Conservation (phyloP, 2,888 invertebrate species). For the Mongoloraphidia duomilia region DNA sequence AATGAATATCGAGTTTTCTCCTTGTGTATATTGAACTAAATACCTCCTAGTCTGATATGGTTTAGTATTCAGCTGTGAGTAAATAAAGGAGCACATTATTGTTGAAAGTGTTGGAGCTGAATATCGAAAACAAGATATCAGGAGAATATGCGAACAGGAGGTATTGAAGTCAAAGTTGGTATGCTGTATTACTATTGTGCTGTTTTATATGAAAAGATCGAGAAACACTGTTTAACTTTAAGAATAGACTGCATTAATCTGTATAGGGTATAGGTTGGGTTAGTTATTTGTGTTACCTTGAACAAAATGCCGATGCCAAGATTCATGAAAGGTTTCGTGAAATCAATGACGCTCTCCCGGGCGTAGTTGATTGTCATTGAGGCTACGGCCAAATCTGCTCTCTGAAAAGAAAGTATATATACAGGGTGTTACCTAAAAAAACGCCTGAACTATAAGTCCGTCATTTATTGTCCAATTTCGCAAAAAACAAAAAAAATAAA, state of each 20-base stretch:
- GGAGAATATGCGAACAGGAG: too few species aligned
- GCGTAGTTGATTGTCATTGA: conserved; percentile 98
- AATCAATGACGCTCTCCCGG: conserved; percentile 87
- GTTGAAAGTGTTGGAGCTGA: too few species aligned
- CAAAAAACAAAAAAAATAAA: too few species aligned
- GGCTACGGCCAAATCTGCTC: conserved; percentile 90
- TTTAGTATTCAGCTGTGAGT: too few species aligned
- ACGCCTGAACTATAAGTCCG: too few species aligned
- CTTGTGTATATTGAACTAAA: too few species aligned
- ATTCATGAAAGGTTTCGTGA: conserved; percentile 97
- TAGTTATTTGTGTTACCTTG: conserved; percentile 47
- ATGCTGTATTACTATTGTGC: neutral
- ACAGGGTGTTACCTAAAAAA: too few species aligned
- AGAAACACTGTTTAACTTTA: neutral
- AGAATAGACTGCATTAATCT: neutral
- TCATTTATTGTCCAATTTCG: too few species aligned
- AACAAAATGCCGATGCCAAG: conserved; percentile 92
- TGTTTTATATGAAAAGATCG: neutral
- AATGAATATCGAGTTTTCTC: too few species aligned
- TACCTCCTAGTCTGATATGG: too few species aligned
- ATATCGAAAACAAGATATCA: too few species aligned
- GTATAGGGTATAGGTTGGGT: neutral
- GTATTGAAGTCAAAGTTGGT: neutral
- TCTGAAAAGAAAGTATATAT: conserved; percentile 38
- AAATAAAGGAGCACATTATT: too few species aligned